phyloP scores from a whole-genome alignment of 2,113 vertebrate species.

The Isichthys henryi region DNA sequence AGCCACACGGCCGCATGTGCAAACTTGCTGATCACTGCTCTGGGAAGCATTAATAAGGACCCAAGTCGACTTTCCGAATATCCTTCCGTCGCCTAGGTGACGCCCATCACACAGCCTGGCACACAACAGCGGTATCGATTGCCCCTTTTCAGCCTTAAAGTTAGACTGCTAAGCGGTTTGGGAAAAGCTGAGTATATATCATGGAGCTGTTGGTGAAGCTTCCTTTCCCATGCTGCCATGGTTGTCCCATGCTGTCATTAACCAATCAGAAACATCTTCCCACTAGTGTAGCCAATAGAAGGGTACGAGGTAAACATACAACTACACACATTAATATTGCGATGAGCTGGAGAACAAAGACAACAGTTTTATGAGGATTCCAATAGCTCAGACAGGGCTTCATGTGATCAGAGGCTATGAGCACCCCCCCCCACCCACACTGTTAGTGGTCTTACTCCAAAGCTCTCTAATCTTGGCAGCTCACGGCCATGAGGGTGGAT shows the following conservation, averaged over 20 bases:
- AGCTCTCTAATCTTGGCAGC: background rate
- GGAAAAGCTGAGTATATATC: background rate
- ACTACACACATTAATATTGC: background rate
- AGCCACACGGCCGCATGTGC: background rate
- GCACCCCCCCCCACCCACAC: background rate
- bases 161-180: background rate
- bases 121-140: background rate
- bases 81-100: background rate
- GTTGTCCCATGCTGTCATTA: background rate
- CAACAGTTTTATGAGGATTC: background rate
- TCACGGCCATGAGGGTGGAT: background rate
- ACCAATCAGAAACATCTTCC: background rate
- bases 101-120: background rate
- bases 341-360: background rate
- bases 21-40: background rate
- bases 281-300: background rate
- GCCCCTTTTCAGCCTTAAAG: background rate
- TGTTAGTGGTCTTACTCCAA: background rate
- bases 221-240: background rate
- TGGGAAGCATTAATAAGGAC: background rate
- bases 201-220: background rate
- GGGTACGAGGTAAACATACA: background rate
- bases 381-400: background rate
- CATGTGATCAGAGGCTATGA: background rate
- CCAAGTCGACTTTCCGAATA: background rate